phyloP scores from a whole-genome alignment of 2,888 invertebrate species.

The Folsomia manolachei region DNA sequence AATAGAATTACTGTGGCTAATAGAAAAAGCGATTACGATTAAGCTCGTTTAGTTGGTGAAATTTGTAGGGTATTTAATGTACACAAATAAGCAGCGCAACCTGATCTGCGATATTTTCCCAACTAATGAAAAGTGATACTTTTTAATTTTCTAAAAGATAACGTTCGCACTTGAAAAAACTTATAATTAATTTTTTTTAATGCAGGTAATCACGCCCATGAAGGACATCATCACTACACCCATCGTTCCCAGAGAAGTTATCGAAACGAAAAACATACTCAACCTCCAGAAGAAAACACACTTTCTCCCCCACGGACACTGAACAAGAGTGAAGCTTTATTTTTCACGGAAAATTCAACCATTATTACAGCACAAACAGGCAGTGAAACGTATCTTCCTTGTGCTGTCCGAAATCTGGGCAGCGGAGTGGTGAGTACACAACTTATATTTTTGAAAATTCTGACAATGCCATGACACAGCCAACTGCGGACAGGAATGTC shows the following conservation, averaged over 20 bases:
- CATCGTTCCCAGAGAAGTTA: constrained; percentile 33
- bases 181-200: neutral
- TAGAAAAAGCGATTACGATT: too few species aligned
- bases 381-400: constrained; percentile 72
- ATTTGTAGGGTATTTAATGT: too few species aligned
- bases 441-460: too few species aligned
- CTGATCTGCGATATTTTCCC: too few species aligned
- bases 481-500: too few species aligned
- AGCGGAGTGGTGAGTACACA: constrained; percentile 73
- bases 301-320: constrained; percentile 14
- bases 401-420: constrained; percentile 79
- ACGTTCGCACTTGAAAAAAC: neutral
- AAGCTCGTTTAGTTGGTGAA: too few species aligned
- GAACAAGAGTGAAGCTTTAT: constrained; percentile 53
- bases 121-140: too few species aligned
- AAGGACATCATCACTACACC: neutral
- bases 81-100: too few species aligned
- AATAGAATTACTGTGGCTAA: too few species aligned
- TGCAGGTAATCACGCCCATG: neutral
- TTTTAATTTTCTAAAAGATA: neutral
- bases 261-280: constrained; percentile 39
- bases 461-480: too few species aligned
- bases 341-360: constrained; percentile 79
- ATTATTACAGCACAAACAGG: constrained; percentile 79
- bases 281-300: constrained; percentile 6